phyloP scores from a whole-genome alignment of 2,113 vertebrate species.

The Lagopus leucura region DNA sequence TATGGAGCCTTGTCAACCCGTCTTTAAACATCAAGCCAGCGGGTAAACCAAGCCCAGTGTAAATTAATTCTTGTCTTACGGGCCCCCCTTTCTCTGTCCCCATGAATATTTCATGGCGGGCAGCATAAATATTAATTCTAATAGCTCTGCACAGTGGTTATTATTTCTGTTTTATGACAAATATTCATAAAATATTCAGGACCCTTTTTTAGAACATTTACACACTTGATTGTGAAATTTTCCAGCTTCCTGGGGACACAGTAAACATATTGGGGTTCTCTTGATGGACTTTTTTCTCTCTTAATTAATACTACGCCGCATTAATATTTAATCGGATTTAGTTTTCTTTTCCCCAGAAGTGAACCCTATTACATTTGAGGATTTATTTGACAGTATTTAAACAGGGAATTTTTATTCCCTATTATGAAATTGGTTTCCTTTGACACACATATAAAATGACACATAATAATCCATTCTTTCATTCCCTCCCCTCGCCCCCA shows the following conservation, averaged over 20 bases:
- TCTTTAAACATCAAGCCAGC: constrained; percentile 89
- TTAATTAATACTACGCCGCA: constrained; percentile 78
- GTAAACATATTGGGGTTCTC: constrained; percentile 84
- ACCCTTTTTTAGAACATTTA: constrained; percentile 88
- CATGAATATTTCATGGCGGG: constrained; percentile 99
- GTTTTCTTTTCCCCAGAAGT: constrained; percentile 72
- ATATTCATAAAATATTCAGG: constrained; percentile 97
- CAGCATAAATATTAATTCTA: constrained; percentile 99
- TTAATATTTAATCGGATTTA: constrained; percentile 80
- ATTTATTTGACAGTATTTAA: constrained; percentile 71
- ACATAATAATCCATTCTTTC: constrained; percentile 59
- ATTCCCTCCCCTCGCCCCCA: constrained; percentile 49
- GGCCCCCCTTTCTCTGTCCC: constrained; percentile 84
- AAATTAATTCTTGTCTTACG: constrained; percentile 87
- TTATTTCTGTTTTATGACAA: constrained; percentile 97
- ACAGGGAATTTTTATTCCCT: constrained; percentile 73
- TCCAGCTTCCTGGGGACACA: constrained; percentile 79
- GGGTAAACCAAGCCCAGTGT: constrained; percentile 86
- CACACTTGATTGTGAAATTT: constrained; percentile 85
- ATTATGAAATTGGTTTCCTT: constrained; percentile 48
- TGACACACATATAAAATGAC: constrained; percentile 59
- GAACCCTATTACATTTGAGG: constrained; percentile 66
- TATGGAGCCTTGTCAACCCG: constrained; percentile 83
- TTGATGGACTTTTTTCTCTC: constrained; percentile 77
- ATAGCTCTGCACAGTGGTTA: constrained; percentile 97